phyloP scores from a whole-genome alignment of 1,140 invertebrate species.

The Temnothorax longispinosus region DNA sequence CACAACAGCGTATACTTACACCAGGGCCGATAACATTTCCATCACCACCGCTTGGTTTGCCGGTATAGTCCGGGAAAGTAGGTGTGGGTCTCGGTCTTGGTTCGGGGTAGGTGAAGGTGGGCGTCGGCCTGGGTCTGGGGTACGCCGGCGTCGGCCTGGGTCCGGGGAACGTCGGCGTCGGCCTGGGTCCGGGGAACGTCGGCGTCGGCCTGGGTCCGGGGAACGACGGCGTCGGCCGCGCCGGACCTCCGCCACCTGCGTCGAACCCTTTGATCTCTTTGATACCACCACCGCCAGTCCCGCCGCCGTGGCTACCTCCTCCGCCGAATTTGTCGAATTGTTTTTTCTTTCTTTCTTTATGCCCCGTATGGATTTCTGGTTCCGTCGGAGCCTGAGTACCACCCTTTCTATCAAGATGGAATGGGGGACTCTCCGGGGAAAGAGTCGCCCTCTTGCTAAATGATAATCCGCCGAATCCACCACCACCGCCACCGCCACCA shows the following conservation, averaged over 20 bases:
- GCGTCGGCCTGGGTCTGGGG: conserved; percentile 68
- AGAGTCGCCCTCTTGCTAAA: too few relatives aligned
- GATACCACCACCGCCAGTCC: conserved; percentile 69
- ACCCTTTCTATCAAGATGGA: too few relatives aligned
- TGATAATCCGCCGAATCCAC: conserved; percentile 75
- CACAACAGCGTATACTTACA: conserved; percentile 58
- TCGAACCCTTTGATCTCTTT: too few relatives aligned
- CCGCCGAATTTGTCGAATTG: conserved; percentile 2
- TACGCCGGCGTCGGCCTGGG: conserved; percentile 69
- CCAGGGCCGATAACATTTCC: conserved; percentile 68
- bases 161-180: conserved; percentile 60
- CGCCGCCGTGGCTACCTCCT: conserved; percentile 77
- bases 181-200: conserved; percentile 53
- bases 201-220: conserved; percentile 71
- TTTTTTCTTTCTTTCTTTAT: too few relatives aligned
- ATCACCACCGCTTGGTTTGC: conserved; percentile 70
- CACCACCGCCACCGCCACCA: conserved; percentile 77
- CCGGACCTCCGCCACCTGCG: conserved; percentile 71
- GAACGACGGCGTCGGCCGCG: neutral
- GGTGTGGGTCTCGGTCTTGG: conserved; percentile 76
- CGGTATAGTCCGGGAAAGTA: conserved; percentile 78
- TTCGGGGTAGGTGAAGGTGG: neutral
- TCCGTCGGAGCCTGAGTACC: too few relatives aligned
- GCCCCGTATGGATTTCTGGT: too few relatives aligned
- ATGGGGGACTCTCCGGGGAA: too few relatives aligned